Base-by-base conservation (phyloP, 1,140 invertebrate species). In the Aphelinus certus region DNA sequence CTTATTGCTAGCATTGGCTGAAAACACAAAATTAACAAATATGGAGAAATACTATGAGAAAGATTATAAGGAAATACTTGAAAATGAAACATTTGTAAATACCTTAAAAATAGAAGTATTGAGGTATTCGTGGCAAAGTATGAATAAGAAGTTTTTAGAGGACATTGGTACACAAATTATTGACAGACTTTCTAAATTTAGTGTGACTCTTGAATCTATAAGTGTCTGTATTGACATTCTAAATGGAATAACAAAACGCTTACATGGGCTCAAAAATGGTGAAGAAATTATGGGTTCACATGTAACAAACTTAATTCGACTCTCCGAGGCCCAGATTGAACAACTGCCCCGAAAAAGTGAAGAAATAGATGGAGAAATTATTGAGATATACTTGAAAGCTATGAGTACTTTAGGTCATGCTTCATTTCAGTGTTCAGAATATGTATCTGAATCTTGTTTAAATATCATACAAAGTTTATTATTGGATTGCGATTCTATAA, bases 391-490 rank as follows among this genome's bases (percentile, higher is more conserved):
- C 56, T 71, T 83, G 7, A 82, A 81, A 70, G 85, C 83, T 5
- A 83, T 88, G 71, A 82, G 78, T 62, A 88, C 86, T 1, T 68
- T 89, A 7, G 86, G 87, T 1, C 82, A 88, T 55, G 77, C 84
- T n/a, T 81, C 84, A 3, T 75, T 83, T 57, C 76, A 87, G 1
- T 84, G 84, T 60, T 83, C 80, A 7, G 77, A 58, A 3, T 81
- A 80, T 67, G 77, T 87, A 3, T 79, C 79, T 0, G 45, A 78
- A 3, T 77, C 80, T 0, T 83, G 79, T 4, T 47, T 87, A n/a
- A 71, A 76, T 51, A 81, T 84, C 9, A 71, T 88, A 2, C 82
- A 84, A 75, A 79, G 82, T 26, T 73, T 87, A 43, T 68, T 88
- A 9, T 66, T 88, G 2, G 82, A 86, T 3, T 83, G 83, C 78